phyloP scores from a whole-genome alignment of 2,888 invertebrate genomes.

The Tinea trinotella region DNA sequence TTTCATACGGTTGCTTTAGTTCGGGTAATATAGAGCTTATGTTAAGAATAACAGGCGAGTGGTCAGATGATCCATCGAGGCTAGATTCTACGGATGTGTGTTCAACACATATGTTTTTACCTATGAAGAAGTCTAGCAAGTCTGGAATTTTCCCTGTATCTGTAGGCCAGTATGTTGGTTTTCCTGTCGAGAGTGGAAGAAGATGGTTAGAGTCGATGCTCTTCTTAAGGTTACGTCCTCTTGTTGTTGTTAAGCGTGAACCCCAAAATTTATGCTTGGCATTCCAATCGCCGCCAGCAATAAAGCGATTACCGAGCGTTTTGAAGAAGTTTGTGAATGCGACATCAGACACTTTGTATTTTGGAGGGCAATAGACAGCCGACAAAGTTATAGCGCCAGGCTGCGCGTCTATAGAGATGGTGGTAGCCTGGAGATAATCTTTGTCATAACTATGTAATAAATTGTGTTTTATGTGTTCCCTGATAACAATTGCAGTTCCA shows the following conservation, averaged over 20 bases:
- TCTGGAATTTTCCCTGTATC: conserved; percentile 24
- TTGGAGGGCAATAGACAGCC: conserved; percentile 22
- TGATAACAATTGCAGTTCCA: conserved; percentile 25
- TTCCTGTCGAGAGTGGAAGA: conserved; percentile 21
- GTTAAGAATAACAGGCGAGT: conserved; percentile 26
- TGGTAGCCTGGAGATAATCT: conserved; percentile 24
- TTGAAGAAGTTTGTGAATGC: conserved; percentile 23
- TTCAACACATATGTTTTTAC: conserved; percentile 13
- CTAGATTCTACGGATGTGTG: conserved; percentile 22
- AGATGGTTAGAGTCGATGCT: conserved; percentile 21
- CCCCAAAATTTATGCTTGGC: conserved; percentile 25
- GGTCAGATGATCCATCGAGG: conserved; percentile 25
- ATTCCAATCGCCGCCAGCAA: conserved; percentile 26
- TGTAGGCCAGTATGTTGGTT: conserved; percentile 26
- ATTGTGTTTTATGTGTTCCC: conserved; percentile 24
- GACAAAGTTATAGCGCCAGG: conserved; percentile 18
- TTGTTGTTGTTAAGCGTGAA: conserved; percentile 22
- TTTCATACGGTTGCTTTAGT: background rate
- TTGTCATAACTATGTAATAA: conserved; percentile 19
- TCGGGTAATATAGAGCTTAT: conserved; percentile 18
- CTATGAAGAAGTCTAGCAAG: conserved; percentile 20
- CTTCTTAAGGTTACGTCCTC: conserved; percentile 24
- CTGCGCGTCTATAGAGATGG: conserved; percentile 17
- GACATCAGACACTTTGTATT: conserved; percentile 21
- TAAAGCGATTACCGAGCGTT: conserved; percentile 22